These are phyloP conservation scores for Chaetura pelagica DNA, from an alignment of 2,113 vertebrate genomes.

Conservation along the genomic window DNA sequence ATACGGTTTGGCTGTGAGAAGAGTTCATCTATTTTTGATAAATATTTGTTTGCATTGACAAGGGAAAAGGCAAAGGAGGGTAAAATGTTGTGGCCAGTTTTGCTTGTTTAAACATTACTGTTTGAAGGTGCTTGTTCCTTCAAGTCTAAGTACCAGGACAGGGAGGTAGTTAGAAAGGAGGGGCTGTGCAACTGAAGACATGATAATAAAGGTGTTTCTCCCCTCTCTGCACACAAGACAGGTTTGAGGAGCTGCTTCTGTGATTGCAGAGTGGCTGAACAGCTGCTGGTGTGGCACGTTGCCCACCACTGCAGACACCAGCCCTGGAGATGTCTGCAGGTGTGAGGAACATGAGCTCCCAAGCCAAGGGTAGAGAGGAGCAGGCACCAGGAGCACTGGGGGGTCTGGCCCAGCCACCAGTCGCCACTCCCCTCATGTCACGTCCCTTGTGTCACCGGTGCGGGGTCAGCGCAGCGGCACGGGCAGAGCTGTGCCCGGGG, in stretches of 20 bases:
- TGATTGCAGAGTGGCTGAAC: rapidly evolving
- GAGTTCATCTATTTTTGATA: neutral
- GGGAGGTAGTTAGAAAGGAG: neutral
- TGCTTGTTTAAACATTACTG: neutral
- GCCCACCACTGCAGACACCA: rapidly evolving
- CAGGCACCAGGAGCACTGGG: rapidly evolving
- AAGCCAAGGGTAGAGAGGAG: rapidly evolving
- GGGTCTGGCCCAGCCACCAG: too few species aligned
- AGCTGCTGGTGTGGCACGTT: rapidly evolving
- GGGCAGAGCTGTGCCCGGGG: rapidly evolving
- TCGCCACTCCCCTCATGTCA: neutral
- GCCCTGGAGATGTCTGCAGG: too few species aligned
- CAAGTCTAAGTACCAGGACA: neutral
- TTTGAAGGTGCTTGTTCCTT: neutral
- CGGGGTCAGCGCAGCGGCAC: neutral
- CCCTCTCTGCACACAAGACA: neutral
- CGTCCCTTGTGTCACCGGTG: rapidly evolving
- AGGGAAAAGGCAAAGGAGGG: neutral
- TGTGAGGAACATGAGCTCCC: neutral
- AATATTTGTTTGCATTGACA: neutral
- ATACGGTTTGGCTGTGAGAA: neutral
- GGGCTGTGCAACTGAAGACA: rapidly evolving
- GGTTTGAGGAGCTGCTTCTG: neutral
- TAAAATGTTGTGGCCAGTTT: neutral
- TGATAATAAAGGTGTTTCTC: neutral